Percentiles rank a stretch among this genome's conserved stretches.
Conservation (phyloP, 37 sponge, comb jelly and placozoan genomes). For the Aplysina aerophoba region DNA sequence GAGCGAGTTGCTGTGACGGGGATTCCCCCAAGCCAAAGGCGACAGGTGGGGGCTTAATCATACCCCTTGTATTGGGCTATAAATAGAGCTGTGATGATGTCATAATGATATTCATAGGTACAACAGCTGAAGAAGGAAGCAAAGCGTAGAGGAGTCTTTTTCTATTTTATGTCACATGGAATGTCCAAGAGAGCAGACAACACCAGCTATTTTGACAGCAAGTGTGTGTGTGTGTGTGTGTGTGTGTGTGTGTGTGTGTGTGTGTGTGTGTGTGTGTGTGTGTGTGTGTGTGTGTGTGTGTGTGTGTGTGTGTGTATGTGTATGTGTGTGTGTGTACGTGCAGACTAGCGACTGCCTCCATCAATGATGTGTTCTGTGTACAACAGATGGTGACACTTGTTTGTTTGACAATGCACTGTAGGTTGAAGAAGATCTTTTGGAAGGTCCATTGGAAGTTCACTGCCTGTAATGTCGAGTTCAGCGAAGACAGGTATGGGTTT, state of each 20-base stretch:
- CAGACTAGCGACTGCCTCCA: not conserved
- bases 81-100: not conserved
- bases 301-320: no score
- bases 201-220: constrained; percentile 19
- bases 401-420: not conserved
- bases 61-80: no score
- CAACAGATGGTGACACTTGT: not conserved
- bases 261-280: no score
- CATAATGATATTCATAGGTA: constrained; percentile 10
- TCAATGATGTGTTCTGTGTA: not conserved
- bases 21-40: not conserved
- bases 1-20: not conserved
- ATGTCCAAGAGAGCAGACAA: constrained; percentile 44
- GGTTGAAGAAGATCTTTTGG: constrained; percentile 53
- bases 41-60: not conserved
- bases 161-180: constrained; percentile 41
- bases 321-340: no score
- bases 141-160: constrained; percentile 14
- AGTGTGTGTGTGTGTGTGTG: not conserved
- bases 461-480: constrained; percentile 13
- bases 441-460: constrained; percentile 52
- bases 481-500: constrained; percentile 48
- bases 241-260: no score
- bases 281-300: no score
- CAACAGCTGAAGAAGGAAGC: constrained; percentile 27